Evolutionary conservation across 1,140 invertebrate genomes (phyloP).

Genomic region (Drosophila bocki): DNA sequence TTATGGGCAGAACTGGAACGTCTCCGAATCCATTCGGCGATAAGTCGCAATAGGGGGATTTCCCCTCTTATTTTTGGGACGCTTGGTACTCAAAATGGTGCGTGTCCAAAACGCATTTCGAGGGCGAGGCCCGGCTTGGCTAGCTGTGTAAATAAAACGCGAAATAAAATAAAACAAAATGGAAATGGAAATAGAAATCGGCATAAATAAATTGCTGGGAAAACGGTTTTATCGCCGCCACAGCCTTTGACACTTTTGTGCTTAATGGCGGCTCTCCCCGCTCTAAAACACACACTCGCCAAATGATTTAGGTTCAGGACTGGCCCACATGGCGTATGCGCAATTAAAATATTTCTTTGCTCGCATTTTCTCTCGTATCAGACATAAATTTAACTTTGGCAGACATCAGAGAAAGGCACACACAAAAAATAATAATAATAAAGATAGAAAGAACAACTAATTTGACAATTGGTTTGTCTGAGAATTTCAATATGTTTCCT

Average conservation of each 20-base stretch:
- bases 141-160: conserved; percentile 58
- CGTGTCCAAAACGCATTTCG: conserved; percentile 72
- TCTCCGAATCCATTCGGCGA: conserved; percentile 35
- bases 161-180: conserved; percentile 68
- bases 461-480: conserved; percentile 74
- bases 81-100: conserved; percentile 55
- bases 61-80: neutral
- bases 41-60: conserved; percentile 12
- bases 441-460: conserved; percentile 34
- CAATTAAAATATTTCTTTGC: conserved; percentile 72
- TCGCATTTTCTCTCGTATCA: conserved; percentile 38
- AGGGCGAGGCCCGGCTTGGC: conserved; percentile 39
- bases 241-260: conserved; percentile 76
- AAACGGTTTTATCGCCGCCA: conserved; percentile 68
- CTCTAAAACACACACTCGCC: conserved; percentile 10
- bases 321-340: conserved; percentile 61
- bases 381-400: conserved; percentile 53
- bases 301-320: conserved; percentile 46
- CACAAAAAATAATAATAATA: neutral
- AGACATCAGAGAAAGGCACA: conserved; percentile 9
- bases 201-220: conserved; percentile 73
- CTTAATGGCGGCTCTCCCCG: conserved; percentile 35
- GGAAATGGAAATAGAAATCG: conserved; percentile 57
- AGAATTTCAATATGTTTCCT: conserved; percentile 73
- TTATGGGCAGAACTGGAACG: conserved; percentile 47